Conservation (phyloP, 2,888 invertebrate species). For the Diarsia brunnea region DNA sequence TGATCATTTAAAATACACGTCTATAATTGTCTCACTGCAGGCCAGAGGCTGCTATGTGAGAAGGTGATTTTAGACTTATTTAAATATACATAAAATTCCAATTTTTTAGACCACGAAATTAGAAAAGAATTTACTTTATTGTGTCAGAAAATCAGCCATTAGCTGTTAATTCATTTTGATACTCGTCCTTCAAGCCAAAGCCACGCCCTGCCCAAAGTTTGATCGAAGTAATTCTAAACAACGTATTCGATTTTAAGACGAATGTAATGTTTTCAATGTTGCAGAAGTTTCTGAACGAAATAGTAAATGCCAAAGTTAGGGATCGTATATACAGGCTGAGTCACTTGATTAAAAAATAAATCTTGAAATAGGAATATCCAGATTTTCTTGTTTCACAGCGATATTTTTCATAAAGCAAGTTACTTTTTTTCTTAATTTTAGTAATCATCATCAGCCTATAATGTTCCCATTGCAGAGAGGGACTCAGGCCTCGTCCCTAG, state of each 20-base stretch:
- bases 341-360: background rate
- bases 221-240: background rate
- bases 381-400: background rate
- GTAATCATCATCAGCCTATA: no score
- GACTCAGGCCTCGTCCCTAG: no score
- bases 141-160: background rate
- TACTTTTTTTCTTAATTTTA: no score
- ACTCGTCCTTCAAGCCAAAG: background rate
- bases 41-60: background rate
- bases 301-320: background rate
- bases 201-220: background rate
- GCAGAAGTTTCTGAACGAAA: constrained; percentile 39
- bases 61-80: background rate
- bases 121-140: no score
- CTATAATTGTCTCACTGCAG: background rate
- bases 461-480: no score
- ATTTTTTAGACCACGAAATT: background rate
- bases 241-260: background rate
- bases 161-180: background rate
- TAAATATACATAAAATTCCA: no score
- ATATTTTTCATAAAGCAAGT: no score
- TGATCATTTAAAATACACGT: background rate
- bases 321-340: background rate
- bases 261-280: background rate
- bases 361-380: no score